These are phyloP conservation scores for Mongoloraphidia duomilia DNA, from an alignment of 2,888 invertebrate species.

Conservation along the genomic window DNA sequence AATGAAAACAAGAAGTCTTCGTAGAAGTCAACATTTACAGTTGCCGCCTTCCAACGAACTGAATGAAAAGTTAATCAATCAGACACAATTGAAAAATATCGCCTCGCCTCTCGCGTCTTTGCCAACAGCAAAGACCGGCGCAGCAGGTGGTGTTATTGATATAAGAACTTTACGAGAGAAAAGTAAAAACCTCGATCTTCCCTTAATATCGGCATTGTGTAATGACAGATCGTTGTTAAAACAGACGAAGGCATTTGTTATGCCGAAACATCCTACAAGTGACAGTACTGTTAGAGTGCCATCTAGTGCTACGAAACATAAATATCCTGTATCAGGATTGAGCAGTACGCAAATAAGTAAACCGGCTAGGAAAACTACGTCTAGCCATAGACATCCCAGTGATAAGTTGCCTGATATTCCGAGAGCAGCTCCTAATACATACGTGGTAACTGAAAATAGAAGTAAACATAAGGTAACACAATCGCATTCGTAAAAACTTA, in stretches of 20 bases:
- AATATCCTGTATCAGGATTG: conserved; percentile 52
- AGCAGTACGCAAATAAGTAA: conserved; percentile 43
- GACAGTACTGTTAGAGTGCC: conserved; percentile 23
- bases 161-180: conserved; percentile 75
- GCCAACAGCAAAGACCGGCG: background rate
- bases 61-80: conserved; percentile 35
- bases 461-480: conserved; percentile 29
- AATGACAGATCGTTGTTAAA: conserved; percentile 81
- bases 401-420: conserved; percentile 60
- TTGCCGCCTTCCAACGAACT: conserved; percentile 36
- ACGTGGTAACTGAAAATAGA: conserved; percentile 36
- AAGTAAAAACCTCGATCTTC: conserved; percentile 79
- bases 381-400: conserved; percentile 58
- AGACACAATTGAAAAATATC: conserved; percentile 11
- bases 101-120: conserved; percentile 8
- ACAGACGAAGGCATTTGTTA: conserved; percentile 75
- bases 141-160: conserved; percentile 36
- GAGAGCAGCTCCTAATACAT: conserved; percentile 54
- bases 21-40: conserved; percentile 20
- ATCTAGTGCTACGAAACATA: conserved; percentile 38
- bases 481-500: conserved; percentile 24
- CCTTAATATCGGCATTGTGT: conserved; percentile 83
- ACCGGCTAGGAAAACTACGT: conserved; percentile 38
- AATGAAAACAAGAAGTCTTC: too few relatives aligned
- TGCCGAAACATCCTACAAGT: conserved; percentile 48